A percentile compares a stretch with the other conserved stretches of the same genome.
These are phyloP conservation scores for Crocodylus rhombifer DNA, from an alignment of 2,797 vertebrate species.

Conservation along the genomic window DNA sequence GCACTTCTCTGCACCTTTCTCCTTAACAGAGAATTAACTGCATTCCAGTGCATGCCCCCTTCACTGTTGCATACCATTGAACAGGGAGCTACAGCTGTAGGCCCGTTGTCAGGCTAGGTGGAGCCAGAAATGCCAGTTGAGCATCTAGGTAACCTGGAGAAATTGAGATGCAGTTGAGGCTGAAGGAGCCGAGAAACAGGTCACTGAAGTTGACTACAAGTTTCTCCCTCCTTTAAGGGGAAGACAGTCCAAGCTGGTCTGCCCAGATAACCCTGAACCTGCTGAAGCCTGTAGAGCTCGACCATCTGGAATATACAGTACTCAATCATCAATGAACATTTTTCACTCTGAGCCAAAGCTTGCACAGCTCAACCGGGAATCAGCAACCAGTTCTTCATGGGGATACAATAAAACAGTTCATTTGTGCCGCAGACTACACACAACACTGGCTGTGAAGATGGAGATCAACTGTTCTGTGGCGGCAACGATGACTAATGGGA, in stretches of 20 bases:
- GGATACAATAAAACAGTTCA: too few relatives aligned
- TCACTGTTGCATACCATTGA: too few relatives aligned
- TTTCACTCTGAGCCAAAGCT: neutral
- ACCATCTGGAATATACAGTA: neutral
- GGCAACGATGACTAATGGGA: neutral
- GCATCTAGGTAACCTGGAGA: neutral
- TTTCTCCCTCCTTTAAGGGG: neutral
- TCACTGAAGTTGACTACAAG: neutral
- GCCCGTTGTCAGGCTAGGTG: neutral
- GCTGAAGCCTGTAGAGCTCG: neutral
- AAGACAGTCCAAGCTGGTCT: neutral
- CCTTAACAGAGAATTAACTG: conserved; percentile 5
- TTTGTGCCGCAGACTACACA: neutral
- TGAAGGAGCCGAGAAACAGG: neutral
- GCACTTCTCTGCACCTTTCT: neutral
- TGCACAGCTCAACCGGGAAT: neutral
- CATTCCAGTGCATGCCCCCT: neutral
- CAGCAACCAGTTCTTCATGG: neutral
- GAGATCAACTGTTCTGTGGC: too few relatives aligned
- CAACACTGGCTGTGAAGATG: neutral
- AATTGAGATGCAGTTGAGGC: neutral
- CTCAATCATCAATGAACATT: neutral
- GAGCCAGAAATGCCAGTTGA: neutral
- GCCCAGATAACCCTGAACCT: neutral
- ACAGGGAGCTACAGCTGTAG: neutral